Percentiles rank a stretch among this genome's conserved stretches.
These are phyloP conservation scores for Aradus depressus DNA, from an alignment of 2,888 invertebrate genomes.

Conservation along the genomic window DNA sequence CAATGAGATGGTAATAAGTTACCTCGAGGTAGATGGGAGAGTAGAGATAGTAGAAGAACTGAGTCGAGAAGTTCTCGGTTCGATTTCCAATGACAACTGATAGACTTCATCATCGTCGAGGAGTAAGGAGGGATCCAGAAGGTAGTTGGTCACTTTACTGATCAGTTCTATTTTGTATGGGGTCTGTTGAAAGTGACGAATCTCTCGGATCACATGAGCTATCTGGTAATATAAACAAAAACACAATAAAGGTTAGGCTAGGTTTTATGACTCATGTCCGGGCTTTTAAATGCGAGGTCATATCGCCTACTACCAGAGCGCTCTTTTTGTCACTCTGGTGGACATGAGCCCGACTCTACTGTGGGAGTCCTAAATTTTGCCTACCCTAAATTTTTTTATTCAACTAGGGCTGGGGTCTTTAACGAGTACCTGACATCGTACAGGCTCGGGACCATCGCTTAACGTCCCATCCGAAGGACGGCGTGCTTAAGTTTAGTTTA, in stretches of 20 bases:
- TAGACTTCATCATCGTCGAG: slow-evolving; percentile 68
- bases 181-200: slow-evolving; percentile 81
- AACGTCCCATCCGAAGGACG: too few relatives aligned
- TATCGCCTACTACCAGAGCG: too few relatives aligned
- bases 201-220: slow-evolving; percentile 84
- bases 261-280: too few relatives aligned
- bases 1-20: slow-evolving; percentile 4
- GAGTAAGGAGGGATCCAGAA: slow-evolving; percentile 65
- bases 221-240: slow-evolving; percentile 51
- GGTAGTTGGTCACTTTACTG: slow-evolving; percentile 62
- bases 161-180: slow-evolving; percentile 83
- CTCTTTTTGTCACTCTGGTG: too few relatives aligned
- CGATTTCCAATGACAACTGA: slow-evolving; percentile 67
- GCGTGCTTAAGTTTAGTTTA: too few relatives aligned
- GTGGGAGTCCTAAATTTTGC: too few relatives aligned
- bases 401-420: too few relatives aligned
- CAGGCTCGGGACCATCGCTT: too few relatives aligned
- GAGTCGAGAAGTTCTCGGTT: slow-evolving; percentile 59
- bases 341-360: too few relatives aligned
- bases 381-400: too few relatives aligned
- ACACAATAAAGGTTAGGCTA: neutral
- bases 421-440: too few relatives aligned
- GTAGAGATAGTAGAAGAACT: slow-evolving; percentile 37
- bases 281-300: too few relatives aligned
- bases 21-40: slow-evolving; percentile 26